Percentiles rank a stretch among this genome's conserved stretches.
These are phyloP conservation scores for Melanotaenia nigrans DNA, from an alignment of 2,797 vertebrate species.

Conservation along the genomic window DNA sequence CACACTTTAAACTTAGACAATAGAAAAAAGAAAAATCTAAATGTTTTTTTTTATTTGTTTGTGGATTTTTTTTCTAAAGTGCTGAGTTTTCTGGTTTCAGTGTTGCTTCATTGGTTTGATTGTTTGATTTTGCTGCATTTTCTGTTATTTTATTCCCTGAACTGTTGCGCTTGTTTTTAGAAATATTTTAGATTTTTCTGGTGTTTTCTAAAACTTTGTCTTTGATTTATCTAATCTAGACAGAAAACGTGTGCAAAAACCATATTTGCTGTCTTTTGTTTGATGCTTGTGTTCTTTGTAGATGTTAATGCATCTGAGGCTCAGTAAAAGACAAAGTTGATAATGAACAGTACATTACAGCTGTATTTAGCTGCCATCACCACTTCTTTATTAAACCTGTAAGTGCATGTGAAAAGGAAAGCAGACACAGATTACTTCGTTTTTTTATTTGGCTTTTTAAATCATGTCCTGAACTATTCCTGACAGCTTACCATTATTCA, in stretches of 20 bases:
- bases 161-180: too few species aligned
- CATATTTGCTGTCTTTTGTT: neutral
- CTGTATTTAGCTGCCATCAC: neutral
- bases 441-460: neutral
- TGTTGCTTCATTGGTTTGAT: neutral
- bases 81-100: neutral
- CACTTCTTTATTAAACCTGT: neutral
- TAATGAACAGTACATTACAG: neutral
- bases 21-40: neutral
- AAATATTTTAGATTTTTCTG: too few species aligned
- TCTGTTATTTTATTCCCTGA: too few species aligned
- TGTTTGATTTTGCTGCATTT: neutral
- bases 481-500: constrained; percentile 4
- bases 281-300: neutral
- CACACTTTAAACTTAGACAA: neutral
- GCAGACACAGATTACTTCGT: neutral
- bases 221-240: too few species aligned
- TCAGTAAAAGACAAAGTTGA: neutral
- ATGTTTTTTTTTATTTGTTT: neutral
- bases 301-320: neutral
- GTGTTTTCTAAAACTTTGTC: too few species aligned
- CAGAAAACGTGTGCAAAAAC: too few species aligned
- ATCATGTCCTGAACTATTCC: neutral
- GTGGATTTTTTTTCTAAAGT: neutral
- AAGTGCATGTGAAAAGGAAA: neutral